phyloP scores from a whole-genome alignment of 1,140 invertebrate species.

The Cherax quadricarinatus region DNA sequence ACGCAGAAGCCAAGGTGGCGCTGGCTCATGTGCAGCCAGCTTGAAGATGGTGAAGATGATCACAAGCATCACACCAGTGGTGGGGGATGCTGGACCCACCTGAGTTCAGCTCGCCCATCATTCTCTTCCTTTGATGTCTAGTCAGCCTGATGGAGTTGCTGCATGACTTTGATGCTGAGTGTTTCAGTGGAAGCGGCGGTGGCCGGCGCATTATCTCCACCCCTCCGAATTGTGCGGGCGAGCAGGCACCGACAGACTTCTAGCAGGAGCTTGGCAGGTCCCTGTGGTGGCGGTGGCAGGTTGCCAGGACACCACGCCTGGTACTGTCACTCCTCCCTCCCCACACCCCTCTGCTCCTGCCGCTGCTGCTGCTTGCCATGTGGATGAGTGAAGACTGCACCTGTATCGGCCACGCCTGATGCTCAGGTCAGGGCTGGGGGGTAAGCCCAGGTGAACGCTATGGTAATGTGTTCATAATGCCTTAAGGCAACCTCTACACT shows the following conservation, averaged over 20 bases:
- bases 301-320: conserved; percentile 40
- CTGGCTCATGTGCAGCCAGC: conserved; percentile 59
- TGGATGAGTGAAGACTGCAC: conserved; percentile 66
- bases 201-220: conserved; percentile 47
- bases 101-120: conserved; percentile 61
- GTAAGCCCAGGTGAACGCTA: conserved; percentile 70
- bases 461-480: conserved; percentile 72
- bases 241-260: conserved; percentile 46
- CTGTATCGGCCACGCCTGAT: conserved; percentile 64
- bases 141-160: conserved; percentile 71
- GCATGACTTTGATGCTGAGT: conserved; percentile 70
- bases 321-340: conserved; percentile 36
- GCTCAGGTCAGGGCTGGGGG: conserved; percentile 69
- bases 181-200: conserved; percentile 68
- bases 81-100: conserved; percentile 34
- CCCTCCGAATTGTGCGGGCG: conserved; percentile 26
- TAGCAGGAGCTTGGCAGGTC: conserved; percentile 36
- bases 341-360: conserved; percentile 47
- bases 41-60: conserved; percentile 55
- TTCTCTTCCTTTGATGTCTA: conserved; percentile 72
- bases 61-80: conserved; percentile 59
- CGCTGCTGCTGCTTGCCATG: conserved; percentile 63
- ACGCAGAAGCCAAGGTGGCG: conserved; percentile 56
- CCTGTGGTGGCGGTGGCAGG: conserved; percentile 51
- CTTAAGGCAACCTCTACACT: conserved; percentile 70